These are phyloP conservation scores for Scaptomyza reducta DNA, from an alignment of 2,888 invertebrate species.

Conservation along the genomic window DNA sequence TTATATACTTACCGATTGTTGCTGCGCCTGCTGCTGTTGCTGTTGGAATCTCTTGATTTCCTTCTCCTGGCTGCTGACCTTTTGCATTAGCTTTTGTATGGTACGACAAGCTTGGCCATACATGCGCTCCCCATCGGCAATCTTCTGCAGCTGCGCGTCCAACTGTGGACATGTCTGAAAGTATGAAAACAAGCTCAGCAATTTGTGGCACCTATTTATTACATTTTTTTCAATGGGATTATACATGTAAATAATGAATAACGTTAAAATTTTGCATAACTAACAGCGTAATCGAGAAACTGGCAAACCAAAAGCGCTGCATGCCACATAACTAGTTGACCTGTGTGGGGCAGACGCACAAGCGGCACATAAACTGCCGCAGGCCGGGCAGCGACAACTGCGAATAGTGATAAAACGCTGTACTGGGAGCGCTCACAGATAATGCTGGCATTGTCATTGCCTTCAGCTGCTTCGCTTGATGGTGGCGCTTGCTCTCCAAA, in stretches of 20 bases:
- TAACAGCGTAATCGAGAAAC: slow-evolving; percentile 21
- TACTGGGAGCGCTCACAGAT: slow-evolving; percentile 51
- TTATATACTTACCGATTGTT: slow-evolving; percentile 26
- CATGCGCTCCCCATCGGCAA: slow-evolving; percentile 73
- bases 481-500: slow-evolving; percentile 22
- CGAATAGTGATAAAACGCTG: slow-evolving; percentile 61
- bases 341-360: slow-evolving; percentile 17
- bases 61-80: slow-evolving; percentile 76
- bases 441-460: slow-evolving; percentile 18
- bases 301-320: slow-evolving; percentile 25
- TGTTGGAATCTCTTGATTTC: slow-evolving; percentile 78
- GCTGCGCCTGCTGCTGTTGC: slow-evolving; percentile 54
- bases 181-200: not conserved
- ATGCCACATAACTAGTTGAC: slow-evolving; percentile 8
- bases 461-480: slow-evolving; percentile 26
- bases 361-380: slow-evolving; percentile 48
- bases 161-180: slow-evolving; percentile 68
- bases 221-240: slow-evolving; percentile 24
- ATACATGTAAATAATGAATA: slow-evolving; percentile 17
- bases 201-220: slow-evolving; percentile 4
- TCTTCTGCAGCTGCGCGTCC: slow-evolving; percentile 77
- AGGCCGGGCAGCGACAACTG: slow-evolving; percentile 49
- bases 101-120: slow-evolving; percentile 82
- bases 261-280: slow-evolving; percentile 51
- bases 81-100: slow-evolving; percentile 81